Conservation (phyloP, 2,113 vertebrate genomes). For the Piprites chloris region DNA sequence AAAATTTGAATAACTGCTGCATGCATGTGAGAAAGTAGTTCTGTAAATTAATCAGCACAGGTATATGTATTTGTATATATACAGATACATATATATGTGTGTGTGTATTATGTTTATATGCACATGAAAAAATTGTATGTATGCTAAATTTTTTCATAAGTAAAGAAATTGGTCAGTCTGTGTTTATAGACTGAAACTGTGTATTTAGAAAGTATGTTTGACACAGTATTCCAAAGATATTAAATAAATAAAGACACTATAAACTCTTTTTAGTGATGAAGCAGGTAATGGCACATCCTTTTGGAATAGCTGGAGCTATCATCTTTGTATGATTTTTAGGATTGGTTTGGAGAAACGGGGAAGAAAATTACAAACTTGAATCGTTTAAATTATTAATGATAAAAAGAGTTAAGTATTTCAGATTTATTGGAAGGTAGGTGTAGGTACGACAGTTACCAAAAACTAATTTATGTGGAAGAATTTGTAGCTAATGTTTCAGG, state of each 20-base stretch:
- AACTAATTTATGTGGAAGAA: background rate
- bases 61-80: background rate
- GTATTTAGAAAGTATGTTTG: background rate
- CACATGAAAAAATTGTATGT: background rate
- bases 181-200: background rate
- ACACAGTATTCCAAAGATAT: background rate
- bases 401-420: no score
- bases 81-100: background rate
- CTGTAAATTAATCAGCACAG: background rate
- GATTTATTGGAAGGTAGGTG: background rate
- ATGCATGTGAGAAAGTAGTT: background rate
- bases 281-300: background rate
- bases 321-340: background rate
- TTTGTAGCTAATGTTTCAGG: background rate
- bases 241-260: background rate
- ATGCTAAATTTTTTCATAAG: background rate
- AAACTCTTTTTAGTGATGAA: background rate
- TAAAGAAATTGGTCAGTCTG: background rate
- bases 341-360: background rate
- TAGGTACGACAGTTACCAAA: background rate
- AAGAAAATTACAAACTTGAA: background rate
- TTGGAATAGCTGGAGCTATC: background rate
- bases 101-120: background rate
- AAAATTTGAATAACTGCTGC: background rate
- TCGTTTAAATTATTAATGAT: no score